Base-by-base conservation (phyloP, 2,113 vertebrate species). In the Carettochelys insculpta region DNA sequence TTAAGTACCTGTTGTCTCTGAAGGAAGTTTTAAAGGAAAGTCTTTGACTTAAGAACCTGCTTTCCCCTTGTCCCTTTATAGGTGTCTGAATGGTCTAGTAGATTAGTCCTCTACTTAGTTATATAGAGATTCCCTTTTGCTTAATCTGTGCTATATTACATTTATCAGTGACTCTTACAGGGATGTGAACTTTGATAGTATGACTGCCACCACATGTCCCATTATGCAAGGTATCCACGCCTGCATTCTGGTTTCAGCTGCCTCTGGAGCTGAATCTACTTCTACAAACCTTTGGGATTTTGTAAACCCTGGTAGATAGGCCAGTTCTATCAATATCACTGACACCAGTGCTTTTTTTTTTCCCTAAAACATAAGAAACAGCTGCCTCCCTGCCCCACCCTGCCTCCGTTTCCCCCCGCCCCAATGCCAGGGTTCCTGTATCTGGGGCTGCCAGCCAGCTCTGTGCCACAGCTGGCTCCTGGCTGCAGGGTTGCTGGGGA, bases 151-250 rank as follows among this genome's bases (percentile, higher is more conserved):
- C 48, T 54, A 29, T 53, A 80, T 54, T 43, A 54, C 41, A 43
- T 29, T 54, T 80, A 7, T 25, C 73, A 54, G 76, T 43, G 56
- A 52, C 5, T 48, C 13, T 14, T 24, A 50, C 41, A 50, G 38
- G 0, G 0, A 71, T 17, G 85, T 12, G 2, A 48, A 14, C 10
- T 48, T 54, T 43, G 48, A 52, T 77, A 68, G 10, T 50, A 80
- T 4, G 75, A 41, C 4, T 77, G 68, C 1, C 22, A 43, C 73
- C 61, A 88, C 4, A 48, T 38, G 56, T 52, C 79, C 43, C 11
- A 43, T 4, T 10, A 79, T 3, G 12, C 3, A 48, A 11, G 25
- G n/a, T 5, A 6, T 0, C 24, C 6, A 51, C 24, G 3, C 56
- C 27, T 68, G 71, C 50, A 4, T 51, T 47, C 2, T 10, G 2